Base-by-base conservation (phyloP, 2,888 invertebrate species). In the Pterostichus madidus region DNA sequence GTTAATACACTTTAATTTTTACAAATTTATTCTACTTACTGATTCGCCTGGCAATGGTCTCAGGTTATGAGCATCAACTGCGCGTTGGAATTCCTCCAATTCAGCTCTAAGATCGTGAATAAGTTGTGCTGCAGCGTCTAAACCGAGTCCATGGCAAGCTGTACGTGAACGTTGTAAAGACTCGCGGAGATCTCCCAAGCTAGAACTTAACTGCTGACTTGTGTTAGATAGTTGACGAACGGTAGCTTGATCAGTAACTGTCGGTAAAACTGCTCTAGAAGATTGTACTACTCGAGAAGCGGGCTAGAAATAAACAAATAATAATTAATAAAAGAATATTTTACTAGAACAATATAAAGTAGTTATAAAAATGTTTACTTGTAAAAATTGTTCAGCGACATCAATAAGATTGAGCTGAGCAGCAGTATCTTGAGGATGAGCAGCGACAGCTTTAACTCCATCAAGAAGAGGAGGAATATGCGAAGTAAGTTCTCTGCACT, bases 1-100 rank as follows among this genome's bases (percentile, higher is more conserved):
- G 56, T 64, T 59, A 59, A 17, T 17, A 59, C n/a, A 8, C 2
- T 13, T 5, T 3, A 59, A 17, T 5, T 31, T 64, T 35, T 77
- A 71, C 11, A 64, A 64, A 32, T 24, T 31, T 64, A 2, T 64
- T 56, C 11, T 10, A 85, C 90, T 89, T 84, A 94, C 93, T 13
- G 95, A 95, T 89, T 97, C 96, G 59, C 96, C 97, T 0, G 98
- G 98, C 85, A 98, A 90, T 0, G 98, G 97, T 83, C 94, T 91
- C 53, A 98, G 90, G 24, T 93, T 92, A 83, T 94, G 93, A 0
- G 93, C 93, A 35, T 94, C 91, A 0, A 96, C 95, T 0, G 96
- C 95, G 84, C 93, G 92, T 80, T 95, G 94, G 84, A 96, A 94
- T 86, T 96, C 97, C 32, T 94, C 92, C 17, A 99, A 90, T 86